Evolutionary conservation across 2,888 invertebrate genomes (phyloP).

Genomic region (Willowsia nigromaculata): DNA sequence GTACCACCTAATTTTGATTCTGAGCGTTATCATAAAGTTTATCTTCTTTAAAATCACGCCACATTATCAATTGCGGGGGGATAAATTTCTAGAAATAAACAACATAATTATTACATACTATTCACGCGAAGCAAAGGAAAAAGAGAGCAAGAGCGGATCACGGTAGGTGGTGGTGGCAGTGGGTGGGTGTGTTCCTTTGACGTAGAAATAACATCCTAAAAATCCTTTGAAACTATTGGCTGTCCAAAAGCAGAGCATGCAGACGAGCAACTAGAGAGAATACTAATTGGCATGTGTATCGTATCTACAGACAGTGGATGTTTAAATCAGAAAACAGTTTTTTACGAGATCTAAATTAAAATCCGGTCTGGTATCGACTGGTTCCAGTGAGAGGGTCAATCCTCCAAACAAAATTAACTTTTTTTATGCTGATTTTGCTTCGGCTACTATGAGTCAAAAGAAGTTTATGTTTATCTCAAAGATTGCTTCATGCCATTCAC

Average conservation of each 20-base stretch:
- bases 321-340: neutral
- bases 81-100: too few relatives aligned
- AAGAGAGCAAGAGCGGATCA: neutral
- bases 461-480: neutral
- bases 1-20: too few relatives aligned
- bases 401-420: neutral
- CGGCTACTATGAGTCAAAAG: neutral
- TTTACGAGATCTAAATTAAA: neutral
- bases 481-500: neutral
- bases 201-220: constrained; percentile 55
- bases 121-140: neutral
- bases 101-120: neutral
- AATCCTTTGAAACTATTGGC: constrained; percentile 38
- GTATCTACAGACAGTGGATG: too few relatives aligned
- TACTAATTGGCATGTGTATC: too few relatives aligned
- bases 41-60: too few relatives aligned
- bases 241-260: neutral
- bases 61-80: too few relatives aligned
- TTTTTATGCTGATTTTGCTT: neutral
- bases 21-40: too few relatives aligned
- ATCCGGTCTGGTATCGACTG: neutral
- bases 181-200: constrained; percentile 65
- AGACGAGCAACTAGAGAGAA: neutral
- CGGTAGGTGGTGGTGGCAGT: too few relatives aligned
- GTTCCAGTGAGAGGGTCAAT: neutral